Conservation (phyloP, 2,888 invertebrate genomes). For the Macropis europaea region DNA sequence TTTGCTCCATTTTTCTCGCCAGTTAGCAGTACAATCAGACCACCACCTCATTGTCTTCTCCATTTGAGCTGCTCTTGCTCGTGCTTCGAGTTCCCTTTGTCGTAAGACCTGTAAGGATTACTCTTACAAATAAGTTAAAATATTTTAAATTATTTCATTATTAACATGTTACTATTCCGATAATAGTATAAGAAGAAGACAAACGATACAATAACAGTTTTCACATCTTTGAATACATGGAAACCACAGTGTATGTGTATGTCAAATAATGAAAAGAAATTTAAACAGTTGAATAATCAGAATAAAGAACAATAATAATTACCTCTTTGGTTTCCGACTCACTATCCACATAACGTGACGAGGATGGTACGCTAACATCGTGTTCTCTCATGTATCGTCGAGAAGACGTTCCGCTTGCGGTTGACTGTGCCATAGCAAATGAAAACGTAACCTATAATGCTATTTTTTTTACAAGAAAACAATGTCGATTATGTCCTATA, state of each 20-base stretch:
- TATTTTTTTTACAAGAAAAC: slow-evolving; percentile 7
- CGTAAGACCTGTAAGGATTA: slow-evolving; percentile 81
- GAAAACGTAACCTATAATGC: slow-evolving; percentile 51
- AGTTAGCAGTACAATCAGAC: slow-evolving; percentile 98
- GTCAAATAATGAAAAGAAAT: neutral
- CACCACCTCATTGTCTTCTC: slow-evolving; percentile 99
- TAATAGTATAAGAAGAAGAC: neutral
- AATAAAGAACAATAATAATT: slow-evolving; percentile 39
- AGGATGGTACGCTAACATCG: slow-evolving; percentile 82
- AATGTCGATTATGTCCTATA: neutral
- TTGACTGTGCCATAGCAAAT: slow-evolving; percentile 83
- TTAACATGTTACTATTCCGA: neutral
- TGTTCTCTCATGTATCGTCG: slow-evolving; percentile 84
- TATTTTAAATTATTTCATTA: neutral
- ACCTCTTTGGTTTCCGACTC: slow-evolving; percentile 92
- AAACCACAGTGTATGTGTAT: neutral
- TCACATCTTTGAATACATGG: neutral
- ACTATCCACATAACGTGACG: slow-evolving; percentile 85
- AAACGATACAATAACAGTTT: neutral
- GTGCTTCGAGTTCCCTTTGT: slow-evolving; percentile 93
- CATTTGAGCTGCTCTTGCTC: slow-evolving; percentile 98
- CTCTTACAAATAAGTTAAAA: neutral
- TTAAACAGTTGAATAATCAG: neutral
- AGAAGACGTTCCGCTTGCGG: slow-evolving; percentile 84
- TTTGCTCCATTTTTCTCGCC: slow-evolving; percentile 98